Base-by-base conservation (phyloP, 2,888 invertebrate genomes). In the Osmoderma eremita region DNA sequence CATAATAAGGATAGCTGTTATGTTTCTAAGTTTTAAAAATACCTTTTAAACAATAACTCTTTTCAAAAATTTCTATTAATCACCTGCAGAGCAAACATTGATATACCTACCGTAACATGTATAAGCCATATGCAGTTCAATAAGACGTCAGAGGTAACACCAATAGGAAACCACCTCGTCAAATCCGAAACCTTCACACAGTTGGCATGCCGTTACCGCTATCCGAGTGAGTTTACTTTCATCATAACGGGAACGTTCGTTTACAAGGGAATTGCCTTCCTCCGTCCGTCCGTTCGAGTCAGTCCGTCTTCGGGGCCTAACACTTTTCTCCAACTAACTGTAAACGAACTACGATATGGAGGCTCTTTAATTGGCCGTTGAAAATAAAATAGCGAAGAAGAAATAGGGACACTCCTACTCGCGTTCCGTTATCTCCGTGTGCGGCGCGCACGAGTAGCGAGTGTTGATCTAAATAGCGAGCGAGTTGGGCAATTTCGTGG, bases 181-280 rank as follows among this genome's bases (percentile, higher is more conserved):
- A 30, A 30, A 30, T 30, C 30, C 30, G 6, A 30, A 30, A 30
- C 30, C 30, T 30, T 30, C 30, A 30, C 30, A 30, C 6, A 30
- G 30, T 30, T 30, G 30, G 30, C 30, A 30, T 10, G 30, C 30
- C 6, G 10, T 36, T 38, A 70, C 74, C 74, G 74, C 74, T 74
- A 74, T 68, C 65, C 70, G 68, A 75, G 73, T 74, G 68, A 75
- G 73, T 75, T 75, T 74, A 75, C 75, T 75, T 75, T 75, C 75
- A 73, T 73, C 72, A 67, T 72, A 74, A 75, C 75, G 70, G 75
- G 71, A 67, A 58, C 8, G 17, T 39, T 56, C 63, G 30, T 30
- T 30, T 66, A 45, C 68, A 68, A 72, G 70, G 69, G 70, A 71
- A 71, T 70, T 71, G 72, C 70, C 17, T 18, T 38, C 38, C 38